Evolutionary conservation across 1,140 invertebrate genomes (phyloP).

Genomic region (Drosophila sproati): DNA sequence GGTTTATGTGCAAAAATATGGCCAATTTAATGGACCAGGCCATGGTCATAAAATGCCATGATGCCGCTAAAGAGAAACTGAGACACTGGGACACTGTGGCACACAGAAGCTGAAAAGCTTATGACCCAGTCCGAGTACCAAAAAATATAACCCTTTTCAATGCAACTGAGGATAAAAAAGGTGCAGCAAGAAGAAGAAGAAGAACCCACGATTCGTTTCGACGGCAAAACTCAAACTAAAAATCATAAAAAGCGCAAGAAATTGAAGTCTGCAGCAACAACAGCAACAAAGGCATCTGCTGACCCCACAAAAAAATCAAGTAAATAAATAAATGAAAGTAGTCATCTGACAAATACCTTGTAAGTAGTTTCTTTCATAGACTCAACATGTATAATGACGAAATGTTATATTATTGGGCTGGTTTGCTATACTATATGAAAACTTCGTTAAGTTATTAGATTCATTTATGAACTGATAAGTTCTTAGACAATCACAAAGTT

Average conservation of each 20-base stretch:
- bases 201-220: background rate
- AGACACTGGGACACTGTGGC: background rate
- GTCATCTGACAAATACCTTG: background rate
- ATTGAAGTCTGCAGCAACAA: slow-evolving; percentile 21
- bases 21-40: slow-evolving; percentile 57
- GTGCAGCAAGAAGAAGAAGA: background rate
- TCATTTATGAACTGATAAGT: too few species aligned
- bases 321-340: background rate
- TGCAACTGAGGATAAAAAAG: slow-evolving; percentile 23
- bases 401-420: too few species aligned
- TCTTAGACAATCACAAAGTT: too few species aligned
- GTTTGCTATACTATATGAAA: too few species aligned
- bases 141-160: slow-evolving; percentile 29
- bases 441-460: too few species aligned
- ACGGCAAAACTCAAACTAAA: slow-evolving; percentile 17
- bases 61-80: background rate
- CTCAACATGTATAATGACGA: too few species aligned
- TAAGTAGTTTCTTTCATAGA: background rate
- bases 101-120: slow-evolving; percentile 24
- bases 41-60: slow-evolving; percentile 45
- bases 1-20: slow-evolving; percentile 57
- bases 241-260: slow-evolving; percentile 30
- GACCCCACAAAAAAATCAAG: slow-evolving; percentile 6
- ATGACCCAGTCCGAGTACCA: slow-evolving; percentile 13
- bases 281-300: slow-evolving; percentile 16